These are phyloP conservation scores for Prionace glauca DNA, from an alignment of 2,797 vertebrate species.

Conservation along the genomic window DNA sequence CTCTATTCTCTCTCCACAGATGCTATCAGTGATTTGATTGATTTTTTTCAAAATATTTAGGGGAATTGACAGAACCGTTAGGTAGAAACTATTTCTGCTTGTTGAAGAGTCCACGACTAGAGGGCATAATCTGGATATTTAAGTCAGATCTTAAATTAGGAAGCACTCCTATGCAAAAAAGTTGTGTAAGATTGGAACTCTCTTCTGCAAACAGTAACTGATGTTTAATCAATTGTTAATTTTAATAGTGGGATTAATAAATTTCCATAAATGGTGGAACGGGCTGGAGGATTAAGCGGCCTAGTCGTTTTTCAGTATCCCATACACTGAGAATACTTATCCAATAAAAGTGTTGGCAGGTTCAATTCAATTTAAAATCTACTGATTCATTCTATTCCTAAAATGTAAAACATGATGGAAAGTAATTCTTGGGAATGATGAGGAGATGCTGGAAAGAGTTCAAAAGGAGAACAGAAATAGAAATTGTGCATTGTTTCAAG, in stretches of 20 bases:
- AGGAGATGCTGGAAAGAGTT: not conserved
- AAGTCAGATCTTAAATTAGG: not conserved
- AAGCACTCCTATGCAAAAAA: not conserved
- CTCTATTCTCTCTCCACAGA: no score
- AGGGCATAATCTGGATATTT: not conserved
- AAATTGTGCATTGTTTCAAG: not conserved
- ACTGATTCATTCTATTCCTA: not conserved
- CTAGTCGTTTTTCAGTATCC: not conserved
- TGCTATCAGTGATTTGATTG: no score
- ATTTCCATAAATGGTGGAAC: not conserved
- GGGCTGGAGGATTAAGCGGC: not conserved
- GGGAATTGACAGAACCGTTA: no score
- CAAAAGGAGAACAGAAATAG: not conserved
- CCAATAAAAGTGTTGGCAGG: not conserved
- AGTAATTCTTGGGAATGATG: not conserved
- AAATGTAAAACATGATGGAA: not conserved
- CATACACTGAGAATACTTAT: not conserved
- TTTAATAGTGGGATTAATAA: not conserved
- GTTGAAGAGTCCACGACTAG: not conserved
- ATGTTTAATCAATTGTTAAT: not conserved
- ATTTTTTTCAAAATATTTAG: no score
- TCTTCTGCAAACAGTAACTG: not conserved
- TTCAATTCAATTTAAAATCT: not conserved
- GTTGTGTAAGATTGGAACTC: not conserved
- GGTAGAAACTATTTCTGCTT: not conserved